Evolutionary conservation across 2,797 vertebrate genomes (phyloP), one percentile per base, ranked within the genome.

Genomic region (Schizopygopsis pylzovi): DNA sequence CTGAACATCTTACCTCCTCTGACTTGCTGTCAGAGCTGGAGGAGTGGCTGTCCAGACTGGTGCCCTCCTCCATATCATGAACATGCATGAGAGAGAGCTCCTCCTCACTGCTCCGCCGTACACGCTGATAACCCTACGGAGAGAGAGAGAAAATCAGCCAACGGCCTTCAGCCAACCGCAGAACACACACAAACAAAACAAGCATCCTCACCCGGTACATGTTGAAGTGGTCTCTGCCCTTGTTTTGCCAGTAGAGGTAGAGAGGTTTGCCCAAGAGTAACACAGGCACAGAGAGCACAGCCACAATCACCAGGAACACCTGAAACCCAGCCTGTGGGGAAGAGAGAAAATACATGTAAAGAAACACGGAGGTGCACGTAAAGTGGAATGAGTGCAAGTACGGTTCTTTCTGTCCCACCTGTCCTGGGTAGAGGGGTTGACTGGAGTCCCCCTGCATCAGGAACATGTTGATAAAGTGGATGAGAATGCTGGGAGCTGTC

Each of bases 391-490:
- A 6, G 3, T 56, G 33, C 20, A 41, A 22, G 22, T 59, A 37
- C 8, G 6, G 13, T 43, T 41, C 11, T 65, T 41, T 71, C 1
- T 25, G 10, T 43, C 93, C 90, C 63, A 99, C 98, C 97, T 99
- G 98, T 80, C 97, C 97, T 0, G 90, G 84, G 82, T 95, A 99
- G 39, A 99, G 96, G 0, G 89, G 93, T 76, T 81, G 88, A 82
- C 82, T 5, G 15, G 41, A 78, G 11, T 92, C 87, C 0, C 89
- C 90, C 82, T 95, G 95, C 93, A 98, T 97, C n/a, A 99, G 92
- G 90, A 99, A 99, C 98, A 99, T 99, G 94, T 98, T 97, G 87
- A 99, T 99, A 87, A 99, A 99, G 10, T 98, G 95, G 37, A 99
- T 98, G 87, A 99, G 96, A 89, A 99, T 98, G 91, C 98, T 99